Evolutionary conservation across 2,888 invertebrate species (phyloP), one percentile per base, ranked within the genome.

Genomic region (Acleris emargana): DNA sequence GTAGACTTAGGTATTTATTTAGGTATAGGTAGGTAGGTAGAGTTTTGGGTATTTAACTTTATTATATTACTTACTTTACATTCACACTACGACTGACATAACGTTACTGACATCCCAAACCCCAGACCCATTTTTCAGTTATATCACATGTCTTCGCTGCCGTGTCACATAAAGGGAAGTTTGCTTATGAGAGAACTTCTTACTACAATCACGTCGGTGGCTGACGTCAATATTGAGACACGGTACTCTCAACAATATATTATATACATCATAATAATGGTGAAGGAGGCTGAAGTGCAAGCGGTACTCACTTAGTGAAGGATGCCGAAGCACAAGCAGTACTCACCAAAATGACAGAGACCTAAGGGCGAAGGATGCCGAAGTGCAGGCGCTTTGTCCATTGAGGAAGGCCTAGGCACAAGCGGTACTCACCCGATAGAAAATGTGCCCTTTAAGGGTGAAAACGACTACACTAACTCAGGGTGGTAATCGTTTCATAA

Each of bases 291-390:
- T 28, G 50, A 52, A n/a, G 51, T 51, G 51, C 51, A 51, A 51
- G 51, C 51, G 51, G 51, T 51, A 51, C 51, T 51, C 25, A 51
- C 25, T 4, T n/a, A 51, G 25, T 51, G 51, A 51, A 51, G 51
- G 51, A 51, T 51, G 51, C 51, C 51, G 51, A 51, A 51, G 28
- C 50, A 22, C 50, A 51, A 51, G 50, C 50, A 51, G 50, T 51
- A 51, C 20, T 51, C 50, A 51, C 51, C 51, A n/a, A 28, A 28
- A n/a, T 25, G 7, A n/a, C n/a, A 13, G 1, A 52, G 7, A 25
- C 25, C 9, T 16, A 28, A 28, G 25, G 51, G 28, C 9, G 28
- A 52, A 52, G 51, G 51, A 52, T 28, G 51, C 51, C 51, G 28
- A 52, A 52, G n/a, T 28, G 51, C 51, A n/a, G 25, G 51, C 5